phyloP scores from a whole-genome alignment of 2,113 vertebrate genomes.

The Muntiacus muntjak region DNA sequence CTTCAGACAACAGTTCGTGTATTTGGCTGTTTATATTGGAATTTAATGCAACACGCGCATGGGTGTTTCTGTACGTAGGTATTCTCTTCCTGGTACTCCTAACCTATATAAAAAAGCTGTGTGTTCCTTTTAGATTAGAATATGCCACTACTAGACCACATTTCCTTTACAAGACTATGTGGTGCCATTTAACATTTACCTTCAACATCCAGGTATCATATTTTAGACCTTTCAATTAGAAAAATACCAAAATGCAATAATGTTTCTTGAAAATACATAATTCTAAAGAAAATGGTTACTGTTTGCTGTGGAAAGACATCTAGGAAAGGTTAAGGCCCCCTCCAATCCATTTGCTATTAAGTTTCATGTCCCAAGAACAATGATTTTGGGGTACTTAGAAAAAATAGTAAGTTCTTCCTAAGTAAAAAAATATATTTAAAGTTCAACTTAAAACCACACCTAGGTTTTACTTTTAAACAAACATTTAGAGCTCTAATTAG shows the following conservation, averaged over 20 bases:
- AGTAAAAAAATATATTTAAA: slow-evolving; percentile 11
- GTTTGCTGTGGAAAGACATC: background rate
- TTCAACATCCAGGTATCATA: background rate
- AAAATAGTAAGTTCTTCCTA: slow-evolving; percentile 7
- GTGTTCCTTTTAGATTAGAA: background rate
- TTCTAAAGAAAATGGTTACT: background rate
- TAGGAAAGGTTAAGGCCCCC: background rate
- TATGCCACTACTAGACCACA: background rate
- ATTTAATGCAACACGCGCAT: background rate
- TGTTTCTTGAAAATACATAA: slow-evolving; percentile 11
- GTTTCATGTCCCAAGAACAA: background rate
- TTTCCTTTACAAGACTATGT: background rate
- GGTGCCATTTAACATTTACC: background rate
- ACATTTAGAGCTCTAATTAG: background rate
- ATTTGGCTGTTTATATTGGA: background rate
- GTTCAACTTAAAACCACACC: background rate
- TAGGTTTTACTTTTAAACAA: background rate
- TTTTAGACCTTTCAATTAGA: background rate
- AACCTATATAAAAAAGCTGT: background rate
- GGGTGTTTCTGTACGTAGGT: background rate
- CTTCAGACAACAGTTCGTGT: background rate
- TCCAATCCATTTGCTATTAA: background rate
- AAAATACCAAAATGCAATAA: background rate
- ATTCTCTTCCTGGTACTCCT: background rate
- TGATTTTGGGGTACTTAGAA: background rate